phyloP scores from a whole-genome alignment of 2,888 invertebrate genomes.

The Cenopis cana region DNA sequence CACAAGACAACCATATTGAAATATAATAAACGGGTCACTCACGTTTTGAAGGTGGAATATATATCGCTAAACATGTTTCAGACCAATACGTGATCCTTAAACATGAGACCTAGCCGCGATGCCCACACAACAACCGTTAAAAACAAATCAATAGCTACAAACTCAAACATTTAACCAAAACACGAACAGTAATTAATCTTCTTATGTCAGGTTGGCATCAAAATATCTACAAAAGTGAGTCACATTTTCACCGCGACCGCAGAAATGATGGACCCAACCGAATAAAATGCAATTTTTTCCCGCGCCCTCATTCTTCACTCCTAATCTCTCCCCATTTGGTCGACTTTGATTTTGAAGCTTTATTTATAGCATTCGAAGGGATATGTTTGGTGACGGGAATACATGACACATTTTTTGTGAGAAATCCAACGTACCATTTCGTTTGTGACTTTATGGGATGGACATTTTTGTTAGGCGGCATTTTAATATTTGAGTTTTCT shows the following conservation, averaged over 20 bases:
- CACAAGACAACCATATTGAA: too few relatives aligned
- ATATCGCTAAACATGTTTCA: too few relatives aligned
- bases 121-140: neutral
- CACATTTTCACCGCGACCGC: slow-evolving; percentile 5
- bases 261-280: slow-evolving; percentile 27
- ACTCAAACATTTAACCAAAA: neutral
- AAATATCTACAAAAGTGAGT: neutral
- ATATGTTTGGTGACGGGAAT: slow-evolving; percentile 12
- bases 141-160: neutral
- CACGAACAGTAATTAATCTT: neutral
- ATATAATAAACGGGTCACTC: too few relatives aligned
- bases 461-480: neutral
- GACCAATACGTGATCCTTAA: too few relatives aligned
- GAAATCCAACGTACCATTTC: slow-evolving; percentile 8
- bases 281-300: slow-evolving; percentile 30
- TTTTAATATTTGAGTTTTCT: neutral
- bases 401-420: slow-evolving; percentile 20
- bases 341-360: slow-evolving; percentile 32
- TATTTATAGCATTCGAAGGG: slow-evolving; percentile 17
- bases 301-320: slow-evolving; percentile 32
- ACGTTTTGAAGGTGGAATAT: too few relatives aligned
- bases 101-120: too few relatives aligned
- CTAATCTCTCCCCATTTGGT: slow-evolving; percentile 28
- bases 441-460: neutral
- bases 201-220: neutral